These are phyloP conservation scores for Thymelicus acteon DNA, from an alignment of 2,888 invertebrate species.

Conservation along the genomic window DNA sequence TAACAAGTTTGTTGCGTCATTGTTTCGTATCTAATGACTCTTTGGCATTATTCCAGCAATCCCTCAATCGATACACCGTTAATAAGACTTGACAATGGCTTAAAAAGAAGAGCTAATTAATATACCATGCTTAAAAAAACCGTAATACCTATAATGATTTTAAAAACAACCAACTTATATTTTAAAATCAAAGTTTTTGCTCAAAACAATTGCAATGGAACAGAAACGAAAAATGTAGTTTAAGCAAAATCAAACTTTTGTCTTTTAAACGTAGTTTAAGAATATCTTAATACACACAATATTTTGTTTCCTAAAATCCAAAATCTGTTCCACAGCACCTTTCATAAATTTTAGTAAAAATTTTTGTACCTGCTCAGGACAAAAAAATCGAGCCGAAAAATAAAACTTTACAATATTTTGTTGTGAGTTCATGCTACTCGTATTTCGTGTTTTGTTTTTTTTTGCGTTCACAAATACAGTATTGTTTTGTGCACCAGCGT, in stretches of 20 bases:
- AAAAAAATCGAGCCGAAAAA: not conserved
- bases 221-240: too few species aligned
- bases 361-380: not conserved
- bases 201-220: too few species aligned
- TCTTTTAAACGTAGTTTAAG: too few species aligned
- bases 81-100: constrained; percentile 18
- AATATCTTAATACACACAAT: too few species aligned
- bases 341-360: not conserved
- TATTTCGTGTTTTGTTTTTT: not conserved
- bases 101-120: constrained; percentile 20
- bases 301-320: too few species aligned
- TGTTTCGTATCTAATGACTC: constrained; percentile 27
- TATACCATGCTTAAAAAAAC: not conserved
- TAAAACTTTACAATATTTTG: not conserved
- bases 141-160: not conserved
- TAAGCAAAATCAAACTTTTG: too few species aligned
- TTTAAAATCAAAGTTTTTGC: too few species aligned
- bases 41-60: constrained; percentile 33
- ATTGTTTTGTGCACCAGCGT: not conserved
- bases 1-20: constrained; percentile 27
- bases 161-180: too few species aligned
- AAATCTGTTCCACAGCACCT: not conserved
- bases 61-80: constrained; percentile 16
- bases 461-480: not conserved
- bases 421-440: not conserved